A percentile compares a stretch with the other conserved stretches of the same genome.
These are phyloP conservation scores for Seriola dumerili DNA, from an alignment of 2,113 vertebrate species.

Conservation along the genomic window DNA sequence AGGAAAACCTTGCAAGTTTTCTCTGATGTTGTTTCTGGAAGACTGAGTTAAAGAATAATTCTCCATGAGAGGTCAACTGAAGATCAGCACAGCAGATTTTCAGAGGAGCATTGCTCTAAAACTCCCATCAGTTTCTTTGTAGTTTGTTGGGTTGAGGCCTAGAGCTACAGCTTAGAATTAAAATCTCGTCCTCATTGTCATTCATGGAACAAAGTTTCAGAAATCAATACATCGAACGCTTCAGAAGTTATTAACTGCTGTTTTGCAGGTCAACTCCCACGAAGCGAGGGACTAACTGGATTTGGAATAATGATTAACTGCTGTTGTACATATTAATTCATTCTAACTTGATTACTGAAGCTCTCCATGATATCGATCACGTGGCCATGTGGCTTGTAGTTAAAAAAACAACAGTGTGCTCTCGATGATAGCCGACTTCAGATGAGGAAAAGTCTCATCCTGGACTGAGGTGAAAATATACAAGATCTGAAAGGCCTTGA, in stretches of 20 bases:
- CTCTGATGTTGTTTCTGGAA: conserved; percentile 22
- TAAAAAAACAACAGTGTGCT: not conserved
- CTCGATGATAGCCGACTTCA: not conserved
- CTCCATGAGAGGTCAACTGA: conserved; percentile 8
- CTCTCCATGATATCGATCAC: conserved; percentile 11
- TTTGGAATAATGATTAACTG: conserved; percentile 16
- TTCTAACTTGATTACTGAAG: conserved; percentile 14
- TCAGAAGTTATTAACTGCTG: conserved; percentile 1
- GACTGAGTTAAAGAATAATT: not conserved
- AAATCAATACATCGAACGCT: conserved; percentile 19
- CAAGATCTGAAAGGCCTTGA: conserved; percentile 20
- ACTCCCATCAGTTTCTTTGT: not conserved
- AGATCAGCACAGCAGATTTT: not conserved
- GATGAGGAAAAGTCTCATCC: not conserved
- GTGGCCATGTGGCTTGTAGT: conserved; percentile 7
- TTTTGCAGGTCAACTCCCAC: conserved; percentile 8
- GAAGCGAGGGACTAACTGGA: not conserved
- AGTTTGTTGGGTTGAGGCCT: not conserved
- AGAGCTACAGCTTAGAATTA: not conserved
- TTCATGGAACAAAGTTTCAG: conserved; percentile 6
- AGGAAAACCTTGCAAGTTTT: not conserved
- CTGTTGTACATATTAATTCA: conserved; percentile 22
- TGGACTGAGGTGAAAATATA: not conserved
- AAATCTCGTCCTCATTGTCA: conserved; percentile 15
- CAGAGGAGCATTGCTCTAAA: not conserved